A percentile compares a stretch with the other conserved stretches of the same genome.
Conservation (phyloP, 2,888 invertebrate genomes). For the Ophonus ardosiacus region DNA sequence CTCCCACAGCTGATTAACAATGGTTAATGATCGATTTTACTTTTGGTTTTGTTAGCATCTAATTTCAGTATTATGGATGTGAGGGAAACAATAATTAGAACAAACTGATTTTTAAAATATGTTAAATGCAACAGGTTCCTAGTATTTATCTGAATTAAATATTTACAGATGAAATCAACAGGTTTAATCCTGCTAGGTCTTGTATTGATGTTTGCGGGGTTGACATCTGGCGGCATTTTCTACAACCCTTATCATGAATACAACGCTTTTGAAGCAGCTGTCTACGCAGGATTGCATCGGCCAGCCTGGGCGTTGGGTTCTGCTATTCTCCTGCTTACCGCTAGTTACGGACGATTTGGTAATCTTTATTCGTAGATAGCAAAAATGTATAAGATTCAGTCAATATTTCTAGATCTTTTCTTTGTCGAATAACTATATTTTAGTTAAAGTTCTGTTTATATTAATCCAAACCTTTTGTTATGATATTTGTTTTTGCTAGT, state of each 20-base stretch:
- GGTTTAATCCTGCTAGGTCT: slow-evolving; percentile 75
- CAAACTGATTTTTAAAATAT: background rate
- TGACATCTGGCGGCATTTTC: slow-evolving; percentile 77
- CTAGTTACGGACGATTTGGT: slow-evolving; percentile 75
- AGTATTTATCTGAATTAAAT: background rate
- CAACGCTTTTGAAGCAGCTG: slow-evolving; percentile 77
- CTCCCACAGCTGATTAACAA: too few species aligned
- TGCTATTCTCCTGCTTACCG: slow-evolving; percentile 76
- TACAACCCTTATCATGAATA: slow-evolving; percentile 76
- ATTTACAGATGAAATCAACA: slow-evolving; percentile 77
- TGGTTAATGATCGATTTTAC: too few species aligned
- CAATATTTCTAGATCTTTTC: too few species aligned
- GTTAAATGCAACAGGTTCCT: background rate
- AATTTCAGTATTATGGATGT: too few species aligned
- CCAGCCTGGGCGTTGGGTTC: slow-evolving; percentile 78
- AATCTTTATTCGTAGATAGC: slow-evolving; percentile 5
- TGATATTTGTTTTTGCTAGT: too few species aligned
- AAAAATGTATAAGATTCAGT: too few species aligned
- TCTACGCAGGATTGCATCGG: slow-evolving; percentile 79
- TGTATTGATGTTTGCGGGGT: slow-evolving; percentile 75
- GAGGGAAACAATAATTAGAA: too few species aligned
- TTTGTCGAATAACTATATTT: too few species aligned
- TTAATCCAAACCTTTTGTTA: too few species aligned
- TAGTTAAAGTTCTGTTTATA: too few species aligned
- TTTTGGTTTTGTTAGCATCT: too few species aligned